Percentiles rank a stretch among this genome's conserved stretches.
phyloP scores from a whole-genome alignment of 64 coral and sea anemone species.

The Orbicella faveolata region DNA sequence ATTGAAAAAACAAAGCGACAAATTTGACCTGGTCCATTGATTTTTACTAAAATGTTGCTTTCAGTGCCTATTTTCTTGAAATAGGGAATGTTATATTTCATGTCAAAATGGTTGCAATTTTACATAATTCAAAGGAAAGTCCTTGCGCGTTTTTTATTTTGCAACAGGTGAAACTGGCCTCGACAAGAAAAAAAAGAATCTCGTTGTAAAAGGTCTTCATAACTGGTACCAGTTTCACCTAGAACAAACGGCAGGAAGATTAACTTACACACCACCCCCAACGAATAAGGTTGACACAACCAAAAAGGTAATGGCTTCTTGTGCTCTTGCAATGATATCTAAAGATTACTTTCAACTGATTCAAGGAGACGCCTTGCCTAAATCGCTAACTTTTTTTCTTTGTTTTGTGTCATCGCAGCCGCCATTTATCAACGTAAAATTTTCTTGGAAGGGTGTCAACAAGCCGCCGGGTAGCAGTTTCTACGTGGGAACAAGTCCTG shows the following conservation, averaged over 20 bases:
- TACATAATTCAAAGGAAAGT: background rate
- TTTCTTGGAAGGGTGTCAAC: background rate
- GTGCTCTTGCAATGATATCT: background rate
- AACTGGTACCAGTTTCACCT: constrained; percentile 11
- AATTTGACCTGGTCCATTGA: too few relatives aligned
- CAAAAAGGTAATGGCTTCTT: background rate
- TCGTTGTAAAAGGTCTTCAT: constrained; percentile 7
- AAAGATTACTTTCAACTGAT: too few relatives aligned
- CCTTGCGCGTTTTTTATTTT: background rate
- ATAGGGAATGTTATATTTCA: too few relatives aligned
- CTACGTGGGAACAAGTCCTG: background rate
- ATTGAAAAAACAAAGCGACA: too few relatives aligned
- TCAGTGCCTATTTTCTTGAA: too few relatives aligned
- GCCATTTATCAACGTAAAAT: background rate
- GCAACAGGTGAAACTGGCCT: background rate
- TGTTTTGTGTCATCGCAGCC: background rate
- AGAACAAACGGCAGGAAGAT: background rate
- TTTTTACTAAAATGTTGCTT: too few relatives aligned
- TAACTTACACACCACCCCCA: background rate
- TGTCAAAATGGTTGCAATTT: too few relatives aligned
- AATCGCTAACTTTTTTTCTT: too few relatives aligned
- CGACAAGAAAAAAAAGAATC: background rate
- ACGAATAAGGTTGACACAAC: background rate
- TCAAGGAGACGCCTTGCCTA: too few relatives aligned
- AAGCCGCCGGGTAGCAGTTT: constrained; percentile 20